Evolutionary conservation across 2,888 invertebrate species (phyloP), one percentile per base, ranked within the genome.

Genomic region (Coenonympha glycerion): DNA sequence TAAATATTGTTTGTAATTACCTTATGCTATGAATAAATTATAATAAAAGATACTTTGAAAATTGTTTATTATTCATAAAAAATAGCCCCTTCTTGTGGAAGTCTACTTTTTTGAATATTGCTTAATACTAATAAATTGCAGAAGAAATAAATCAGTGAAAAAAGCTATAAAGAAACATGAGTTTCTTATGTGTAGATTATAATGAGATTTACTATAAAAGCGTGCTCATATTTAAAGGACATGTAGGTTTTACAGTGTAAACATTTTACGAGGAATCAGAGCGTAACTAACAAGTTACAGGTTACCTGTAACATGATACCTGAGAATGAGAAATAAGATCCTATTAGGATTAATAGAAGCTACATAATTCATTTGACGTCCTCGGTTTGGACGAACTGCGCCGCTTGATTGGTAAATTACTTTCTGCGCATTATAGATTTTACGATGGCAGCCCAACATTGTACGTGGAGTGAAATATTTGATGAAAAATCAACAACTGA

Each of bases 381-480:
- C 16, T 49, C 44, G 30, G 24, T 31, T n/a, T 41, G 46, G 47
- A 48, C 42, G 33, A 36, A 40, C 41, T 37, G 44, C 34, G 26
- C 19, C 47, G 45, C 39, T 47, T 31, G 39, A 54, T 54, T 39
- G 42, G 44, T 36, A 18, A 47, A 15, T 31, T n/a, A 40, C 33
- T 41, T 33, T 18, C n/a, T 16, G 5, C 11, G 11, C 6, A 19
- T 13, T 8, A 34, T 13, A 11, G 19, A 18, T 21, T 26, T 42
- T 28, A 49, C 11, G 15, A 55, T 55, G 56, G 30, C 31, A 11
- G 22, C 21, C 18, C 44, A 42, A 37, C 33, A 55, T 40, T 79
- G 78, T 57, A 53, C 56, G 47, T 79, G 79, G 80, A 59, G 53
- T 21, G 57, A 66, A 21, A 45, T 73, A 33, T 79, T 78, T 57